Evolutionary conservation across 2,797 vertebrate genomes (phyloP), one percentile per base, ranked within the genome.

Genomic region (Enteromius fasciolatus): DNA sequence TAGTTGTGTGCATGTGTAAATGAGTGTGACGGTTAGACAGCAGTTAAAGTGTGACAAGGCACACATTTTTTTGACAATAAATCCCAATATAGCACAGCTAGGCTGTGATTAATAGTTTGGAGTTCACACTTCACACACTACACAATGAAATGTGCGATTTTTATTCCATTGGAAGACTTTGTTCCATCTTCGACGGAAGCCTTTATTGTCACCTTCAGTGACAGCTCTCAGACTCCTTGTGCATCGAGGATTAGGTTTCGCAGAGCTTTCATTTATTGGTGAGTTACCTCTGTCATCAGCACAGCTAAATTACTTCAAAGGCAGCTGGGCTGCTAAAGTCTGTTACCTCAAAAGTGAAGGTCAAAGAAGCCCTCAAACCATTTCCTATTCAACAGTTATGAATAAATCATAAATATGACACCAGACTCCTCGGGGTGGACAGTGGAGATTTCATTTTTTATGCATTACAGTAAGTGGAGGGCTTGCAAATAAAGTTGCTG

Each of bases 351-450:
- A 73, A 64, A 63, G 28, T 74, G 80, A 93, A 93, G 89, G 90
- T 92, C 87, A 78, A 86, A 87, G 84, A 87, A 36, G 73, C 89
- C 92, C 92, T 88, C 86, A 88, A 93, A 92, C 87, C 76, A 91
- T 86, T 89, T 92, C 84, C 80, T 87, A 85, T 87, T 89, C 66
- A 84, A 88, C 80, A 80, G 89, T 89, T 87, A 88, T 85, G 88
- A 92, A 92, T 92, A 92, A 94, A 93, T 93, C 89, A 92, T 91
- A 94, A 93, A 93, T 89, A 91, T 90, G 85, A 82, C 91, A 89
- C 83, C 84, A 80, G 85, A 68, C n/a, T 90, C 91, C 91, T 88
- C 82, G 10, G 83, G 90, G 92, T 91, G 88, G 67, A 84, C 83
- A 64, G 80, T 61, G 66, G 25, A 77, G 28, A 50, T 61, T 57